A percentile compares a stretch with the other conserved stretches of the same genome.
Evolutionary conservation across 2,888 invertebrate species (phyloP).

Genomic region (Dryadula phaetusa): DNA sequence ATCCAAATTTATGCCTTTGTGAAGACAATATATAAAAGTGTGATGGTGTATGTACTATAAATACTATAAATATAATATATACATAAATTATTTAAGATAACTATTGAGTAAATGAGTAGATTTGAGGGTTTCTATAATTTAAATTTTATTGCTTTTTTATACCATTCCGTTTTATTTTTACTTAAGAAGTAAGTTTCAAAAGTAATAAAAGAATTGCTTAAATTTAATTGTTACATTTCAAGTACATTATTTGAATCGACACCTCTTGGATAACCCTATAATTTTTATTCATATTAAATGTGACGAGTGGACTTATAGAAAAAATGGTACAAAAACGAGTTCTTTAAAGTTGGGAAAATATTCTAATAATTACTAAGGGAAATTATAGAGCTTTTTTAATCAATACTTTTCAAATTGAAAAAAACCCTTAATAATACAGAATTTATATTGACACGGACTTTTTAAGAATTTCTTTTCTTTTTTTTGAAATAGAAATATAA

Average conservation of each 20-base stretch:
- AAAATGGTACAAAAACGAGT: background rate
- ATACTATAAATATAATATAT: too few relatives aligned
- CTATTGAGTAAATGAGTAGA: too few relatives aligned
- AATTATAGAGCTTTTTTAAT: background rate
- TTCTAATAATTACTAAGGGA: slow-evolving; percentile 1
- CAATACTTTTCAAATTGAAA: background rate
- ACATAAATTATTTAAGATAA: too few relatives aligned
- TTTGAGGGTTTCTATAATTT: too few relatives aligned
- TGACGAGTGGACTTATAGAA: background rate
- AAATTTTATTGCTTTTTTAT: too few relatives aligned
- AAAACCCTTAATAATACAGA: background rate
- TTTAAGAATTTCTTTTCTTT: background rate
- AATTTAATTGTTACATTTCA: background rate
- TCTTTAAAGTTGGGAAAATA: background rate
- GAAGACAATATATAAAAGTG: too few relatives aligned
- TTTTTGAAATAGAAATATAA: background rate
- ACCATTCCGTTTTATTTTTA: too few relatives aligned
- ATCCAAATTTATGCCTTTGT: too few relatives aligned
- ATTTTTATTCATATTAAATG: too few relatives aligned
- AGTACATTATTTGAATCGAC: background rate
- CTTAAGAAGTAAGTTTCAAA: too few relatives aligned
- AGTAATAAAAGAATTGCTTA: too few relatives aligned
- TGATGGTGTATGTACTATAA: too few relatives aligned
- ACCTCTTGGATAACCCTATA: background rate
- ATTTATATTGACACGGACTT: background rate